These are phyloP conservation scores for Pteromalus puparum DNA, from an alignment of 1,140 invertebrate species.

Conservation along the genomic window DNA sequence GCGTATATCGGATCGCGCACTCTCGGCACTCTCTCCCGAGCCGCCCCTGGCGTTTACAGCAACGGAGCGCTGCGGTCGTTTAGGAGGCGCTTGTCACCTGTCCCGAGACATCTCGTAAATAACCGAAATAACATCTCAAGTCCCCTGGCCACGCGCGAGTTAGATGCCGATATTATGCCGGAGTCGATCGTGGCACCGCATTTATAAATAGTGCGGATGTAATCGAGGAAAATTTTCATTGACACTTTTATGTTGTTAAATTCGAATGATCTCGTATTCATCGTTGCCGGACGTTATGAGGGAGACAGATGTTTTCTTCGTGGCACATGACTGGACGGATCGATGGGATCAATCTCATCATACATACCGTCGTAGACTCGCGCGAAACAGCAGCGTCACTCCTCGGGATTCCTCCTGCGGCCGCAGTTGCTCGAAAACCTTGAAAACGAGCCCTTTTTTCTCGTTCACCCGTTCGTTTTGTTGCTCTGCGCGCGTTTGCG, in stretches of 20 bases:
- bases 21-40: neutral
- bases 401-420: neutral
- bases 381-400: constrained; percentile 36
- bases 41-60: constrained; percentile 48
- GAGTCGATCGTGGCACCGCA: no score
- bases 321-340: neutral
- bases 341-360: neutral
- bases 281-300: no score
- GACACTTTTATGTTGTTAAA: no score
- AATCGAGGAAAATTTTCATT: no score
- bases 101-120: constrained; percentile 64
- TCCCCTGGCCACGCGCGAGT: constrained; percentile 18
- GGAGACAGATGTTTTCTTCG: neutral
- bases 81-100: constrained; percentile 65
- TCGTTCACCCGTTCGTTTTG: constrained; percentile 15
- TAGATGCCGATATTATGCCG: neutral
- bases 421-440: constrained; percentile 27
- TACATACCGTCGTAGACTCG: neutral
- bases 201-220: no score
- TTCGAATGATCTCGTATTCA: no score
- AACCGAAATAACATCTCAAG: constrained; percentile 65
- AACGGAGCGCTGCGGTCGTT: constrained; percentile 51
- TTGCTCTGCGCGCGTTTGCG: neutral
- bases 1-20: constrained; percentile 18
- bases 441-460: constrained; percentile 44